Percentiles rank a stretch among this genome's conserved stretches.
These are phyloP conservation scores for Lycophotia porphyrea DNA, from an alignment of 2,888 invertebrate genomes.

Conservation along the genomic window DNA sequence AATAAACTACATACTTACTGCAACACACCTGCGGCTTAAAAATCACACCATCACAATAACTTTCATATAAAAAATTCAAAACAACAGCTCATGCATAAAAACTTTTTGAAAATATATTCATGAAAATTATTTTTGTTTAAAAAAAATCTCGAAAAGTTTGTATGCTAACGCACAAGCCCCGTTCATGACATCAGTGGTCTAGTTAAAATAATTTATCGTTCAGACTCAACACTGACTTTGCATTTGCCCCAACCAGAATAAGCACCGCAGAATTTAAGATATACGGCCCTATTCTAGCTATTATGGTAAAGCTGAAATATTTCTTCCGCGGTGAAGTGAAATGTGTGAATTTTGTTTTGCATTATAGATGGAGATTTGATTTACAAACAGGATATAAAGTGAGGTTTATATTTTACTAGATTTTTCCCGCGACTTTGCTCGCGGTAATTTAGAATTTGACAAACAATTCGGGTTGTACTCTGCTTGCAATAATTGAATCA, in stretches of 20 bases:
- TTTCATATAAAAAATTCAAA: slow-evolving; percentile 43
- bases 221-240: slow-evolving; percentile 67
- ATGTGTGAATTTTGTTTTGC: slow-evolving; percentile 41
- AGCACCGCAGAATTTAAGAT: slow-evolving; percentile 65
- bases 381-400: slow-evolving; percentile 9
- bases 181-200: slow-evolving; percentile 46
- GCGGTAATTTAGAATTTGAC: too few species aligned
- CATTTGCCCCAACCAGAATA: slow-evolving; percentile 64
- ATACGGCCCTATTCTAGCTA: slow-evolving; percentile 61
- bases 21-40: slow-evolving; percentile 44
- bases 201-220: slow-evolving; percentile 77
- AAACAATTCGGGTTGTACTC: too few species aligned
- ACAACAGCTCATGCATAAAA: slow-evolving; percentile 38
- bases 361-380: slow-evolving; percentile 26
- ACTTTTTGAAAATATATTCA: slow-evolving; percentile 50
- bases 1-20: slow-evolving; percentile 17
- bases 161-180: slow-evolving; percentile 45
- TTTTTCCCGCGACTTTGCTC: too few species aligned
- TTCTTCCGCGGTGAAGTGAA: slow-evolving; percentile 37
- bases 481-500: too few species aligned
- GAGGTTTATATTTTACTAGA: too few species aligned
- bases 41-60: slow-evolving; percentile 42
- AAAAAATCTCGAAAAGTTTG: slow-evolving; percentile 29
- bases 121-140: slow-evolving; percentile 25
- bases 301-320: slow-evolving; percentile 55